A percentile compares a stretch with the other conserved stretches of the same genome.
Evolutionary conservation across 2,113 vertebrate species (phyloP).

Genomic region (Aptenodytes patagonicus): DNA sequence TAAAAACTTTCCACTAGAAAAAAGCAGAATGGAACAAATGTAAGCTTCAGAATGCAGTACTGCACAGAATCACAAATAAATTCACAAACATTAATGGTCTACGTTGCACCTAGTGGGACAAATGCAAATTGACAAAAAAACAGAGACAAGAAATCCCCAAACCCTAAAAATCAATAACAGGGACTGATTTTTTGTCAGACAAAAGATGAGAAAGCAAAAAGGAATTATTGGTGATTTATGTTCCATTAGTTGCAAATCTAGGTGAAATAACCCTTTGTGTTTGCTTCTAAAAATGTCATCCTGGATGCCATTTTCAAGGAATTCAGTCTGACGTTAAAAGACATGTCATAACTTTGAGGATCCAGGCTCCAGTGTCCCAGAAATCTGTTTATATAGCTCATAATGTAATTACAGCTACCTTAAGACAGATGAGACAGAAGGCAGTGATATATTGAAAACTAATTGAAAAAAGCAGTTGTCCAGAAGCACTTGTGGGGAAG

Average conservation of each 20-base stretch:
- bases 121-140: not conserved
- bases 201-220: conserved; percentile 28
- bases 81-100: not conserved
- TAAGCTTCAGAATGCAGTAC: not conserved
- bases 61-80: not conserved
- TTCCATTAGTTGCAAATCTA: conserved; percentile 13
- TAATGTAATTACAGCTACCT: conserved; percentile 75
- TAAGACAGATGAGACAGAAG: conserved; percentile 76
- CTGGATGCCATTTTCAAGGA: conserved; percentile 53
- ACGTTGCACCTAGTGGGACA: not conserved
- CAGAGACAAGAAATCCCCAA: not conserved
- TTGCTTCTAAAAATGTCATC: conserved; percentile 51
- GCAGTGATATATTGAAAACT: conserved; percentile 73
- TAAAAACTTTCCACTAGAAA: not conserved
- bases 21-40: not conserved
- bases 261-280: conserved; percentile 36
- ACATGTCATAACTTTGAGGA: conserved; percentile 70
- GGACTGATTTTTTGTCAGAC: not conserved
- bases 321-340: conserved; percentile 62
- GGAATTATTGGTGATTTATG: conserved; percentile 3
- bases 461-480: conserved; percentile 82
- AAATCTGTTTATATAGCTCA: conserved; percentile 73
- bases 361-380: conserved; percentile 51
- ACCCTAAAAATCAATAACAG: not conserved
- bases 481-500: conserved; percentile 76